Evolutionary conservation across 2,888 invertebrate species (phyloP).

Genomic region (Eupelmus urozonus): DNA sequence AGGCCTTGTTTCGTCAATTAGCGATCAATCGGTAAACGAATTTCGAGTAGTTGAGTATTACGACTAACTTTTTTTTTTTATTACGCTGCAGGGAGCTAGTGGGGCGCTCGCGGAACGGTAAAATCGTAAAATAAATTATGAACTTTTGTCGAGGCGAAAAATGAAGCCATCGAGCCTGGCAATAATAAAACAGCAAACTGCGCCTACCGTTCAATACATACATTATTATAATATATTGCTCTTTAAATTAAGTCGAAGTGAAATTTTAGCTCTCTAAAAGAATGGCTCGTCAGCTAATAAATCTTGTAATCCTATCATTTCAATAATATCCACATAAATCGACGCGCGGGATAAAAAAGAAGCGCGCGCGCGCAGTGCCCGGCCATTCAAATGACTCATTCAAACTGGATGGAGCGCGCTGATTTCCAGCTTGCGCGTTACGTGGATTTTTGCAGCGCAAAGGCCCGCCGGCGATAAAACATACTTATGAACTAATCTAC

Average conservation of each 20-base stretch:
- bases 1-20: constrained; percentile 54
- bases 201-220: constrained; percentile 1
- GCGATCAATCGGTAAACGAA: constrained; percentile 58
- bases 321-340: constrained; percentile 33
- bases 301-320: constrained; percentile 7
- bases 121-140: constrained; percentile 49
- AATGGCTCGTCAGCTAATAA: not conserved
- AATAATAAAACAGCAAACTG: not conserved
- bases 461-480: constrained; percentile 37
- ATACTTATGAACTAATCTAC: constrained; percentile 41
- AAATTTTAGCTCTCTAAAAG: constrained; percentile 6
- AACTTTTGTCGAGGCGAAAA: constrained; percentile 27
- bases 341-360: not conserved
- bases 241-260: constrained; percentile 12
- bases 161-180: constrained; percentile 14
- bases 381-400: constrained; percentile 17
- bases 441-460: not conserved
- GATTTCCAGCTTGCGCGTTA: constrained; percentile 8
- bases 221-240: constrained; percentile 13
- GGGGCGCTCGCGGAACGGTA: not conserved
- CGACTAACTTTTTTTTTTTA: constrained; percentile 51
- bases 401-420: not conserved
- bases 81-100: not conserved
- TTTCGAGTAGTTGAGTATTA: constrained; percentile 43
- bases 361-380: not conserved